Evolutionary conservation across 2,113 vertebrate species (phyloP).

Genomic region (Myiozetetes cayanensis): DNA sequence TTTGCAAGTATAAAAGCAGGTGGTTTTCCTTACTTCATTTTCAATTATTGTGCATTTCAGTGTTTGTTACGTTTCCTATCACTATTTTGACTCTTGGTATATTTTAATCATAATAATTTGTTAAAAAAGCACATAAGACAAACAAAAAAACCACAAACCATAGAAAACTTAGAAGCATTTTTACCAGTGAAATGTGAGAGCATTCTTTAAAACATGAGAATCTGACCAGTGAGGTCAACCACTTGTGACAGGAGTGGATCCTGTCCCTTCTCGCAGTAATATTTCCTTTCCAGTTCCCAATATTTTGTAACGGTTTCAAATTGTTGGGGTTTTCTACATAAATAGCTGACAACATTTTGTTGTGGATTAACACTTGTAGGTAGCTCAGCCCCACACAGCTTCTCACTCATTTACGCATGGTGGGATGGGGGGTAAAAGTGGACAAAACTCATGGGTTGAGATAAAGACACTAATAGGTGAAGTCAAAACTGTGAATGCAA

Average conservation of each 20-base stretch:
- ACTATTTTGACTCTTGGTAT: not conserved
- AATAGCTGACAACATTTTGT: not conserved
- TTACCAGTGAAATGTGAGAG: not conserved
- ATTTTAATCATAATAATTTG: not conserved
- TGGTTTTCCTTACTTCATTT: not conserved
- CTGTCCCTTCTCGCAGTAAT: not conserved
- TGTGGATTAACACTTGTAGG: not conserved
- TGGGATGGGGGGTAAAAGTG: not conserved
- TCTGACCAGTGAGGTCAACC: not conserved
- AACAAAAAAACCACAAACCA: not conserved
- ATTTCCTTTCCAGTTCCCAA: not conserved
- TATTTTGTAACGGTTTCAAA: not conserved
- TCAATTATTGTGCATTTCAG: not conserved
- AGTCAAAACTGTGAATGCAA: not conserved
- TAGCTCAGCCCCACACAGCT: not conserved
- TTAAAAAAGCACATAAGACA: not conserved
- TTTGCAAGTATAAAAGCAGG: not conserved
- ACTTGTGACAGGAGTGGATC: not conserved
- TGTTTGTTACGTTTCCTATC: not conserved
- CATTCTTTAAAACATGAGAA: not conserved
- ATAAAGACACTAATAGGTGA: not conserved
- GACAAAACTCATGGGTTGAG: accelerated
- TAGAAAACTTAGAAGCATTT: not conserved
- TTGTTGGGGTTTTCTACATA: not conserved
- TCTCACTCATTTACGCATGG: not conserved